Conservation (phyloP, 2,113 vertebrate species). For the Proteles cristata region DNA sequence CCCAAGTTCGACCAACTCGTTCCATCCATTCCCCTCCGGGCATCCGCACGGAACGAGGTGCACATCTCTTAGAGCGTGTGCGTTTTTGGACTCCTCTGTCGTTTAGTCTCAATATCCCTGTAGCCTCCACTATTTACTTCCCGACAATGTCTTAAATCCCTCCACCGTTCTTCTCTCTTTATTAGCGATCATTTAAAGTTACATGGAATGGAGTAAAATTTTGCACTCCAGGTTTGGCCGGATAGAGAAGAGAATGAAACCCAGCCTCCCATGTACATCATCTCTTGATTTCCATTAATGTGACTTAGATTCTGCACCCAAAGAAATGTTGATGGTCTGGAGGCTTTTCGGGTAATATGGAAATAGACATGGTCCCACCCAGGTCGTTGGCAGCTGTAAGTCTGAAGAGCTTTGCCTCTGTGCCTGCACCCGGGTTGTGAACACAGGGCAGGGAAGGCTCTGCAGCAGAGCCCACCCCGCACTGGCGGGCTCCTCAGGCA, state of each 20-base stretch:
- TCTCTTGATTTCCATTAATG: background rate
- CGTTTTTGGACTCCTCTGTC: background rate
- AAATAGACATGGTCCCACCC: fast-evolving
- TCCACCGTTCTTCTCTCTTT: background rate
- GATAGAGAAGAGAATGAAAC: background rate
- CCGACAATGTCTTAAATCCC: background rate
- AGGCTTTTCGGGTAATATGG: background rate
- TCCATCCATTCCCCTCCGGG: background rate
- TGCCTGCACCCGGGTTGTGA: background rate
- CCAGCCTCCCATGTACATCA: background rate
- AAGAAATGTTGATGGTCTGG: background rate
- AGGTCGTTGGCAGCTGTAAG: background rate
- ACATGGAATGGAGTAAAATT: background rate
- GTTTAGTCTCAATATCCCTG: background rate
- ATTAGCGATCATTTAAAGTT: background rate
- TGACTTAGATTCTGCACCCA: background rate
- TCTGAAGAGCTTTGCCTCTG: background rate
- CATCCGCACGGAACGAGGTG: background rate
- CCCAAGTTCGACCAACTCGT: fast-evolving
- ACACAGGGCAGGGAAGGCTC: background rate
- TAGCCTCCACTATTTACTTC: background rate
- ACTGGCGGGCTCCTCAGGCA: fast-evolving
- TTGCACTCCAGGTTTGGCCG: background rate
- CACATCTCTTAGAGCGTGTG: background rate
- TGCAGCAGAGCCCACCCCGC: background rate